These are phyloP conservation scores for Nasonovia ribisnigri DNA, from an alignment of 2,888 invertebrate species.

Conservation along the genomic window DNA sequence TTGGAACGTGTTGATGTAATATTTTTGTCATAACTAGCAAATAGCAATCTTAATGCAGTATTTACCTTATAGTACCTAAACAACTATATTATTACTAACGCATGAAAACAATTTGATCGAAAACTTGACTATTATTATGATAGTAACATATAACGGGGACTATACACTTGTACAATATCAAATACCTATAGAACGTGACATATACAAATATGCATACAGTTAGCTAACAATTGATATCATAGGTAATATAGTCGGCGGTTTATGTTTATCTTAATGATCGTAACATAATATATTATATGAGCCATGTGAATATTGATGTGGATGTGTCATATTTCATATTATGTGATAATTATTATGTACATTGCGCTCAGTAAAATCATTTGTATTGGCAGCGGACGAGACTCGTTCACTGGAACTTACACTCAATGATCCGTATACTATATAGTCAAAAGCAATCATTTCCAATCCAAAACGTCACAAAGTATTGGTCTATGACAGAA, in stretches of 20 bases:
- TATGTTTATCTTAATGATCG: neutral
- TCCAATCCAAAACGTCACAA: neutral
- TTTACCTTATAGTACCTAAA: neutral
- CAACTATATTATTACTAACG: neutral
- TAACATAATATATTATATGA: neutral
- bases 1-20: neutral
- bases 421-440: too few relatives aligned
- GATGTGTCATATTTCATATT: neutral
- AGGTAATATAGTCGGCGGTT: neutral
- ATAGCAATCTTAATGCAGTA: neutral
- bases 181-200: neutral
- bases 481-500: neutral
- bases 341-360: neutral
- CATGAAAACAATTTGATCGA: neutral
- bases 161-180: neutral
- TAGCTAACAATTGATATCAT: neutral
- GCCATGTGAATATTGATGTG: neutral
- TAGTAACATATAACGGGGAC: neutral
- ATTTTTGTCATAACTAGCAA: neutral
- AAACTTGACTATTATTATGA: neutral
- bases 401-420: neutral
- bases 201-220: neutral
- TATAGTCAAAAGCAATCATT: neutral
- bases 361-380: neutral
- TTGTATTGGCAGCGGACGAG: neutral